These are phyloP conservation scores for Vollenhovia emeryi DNA, from an alignment of 1,140 invertebrate genomes.

Conservation along the genomic window DNA sequence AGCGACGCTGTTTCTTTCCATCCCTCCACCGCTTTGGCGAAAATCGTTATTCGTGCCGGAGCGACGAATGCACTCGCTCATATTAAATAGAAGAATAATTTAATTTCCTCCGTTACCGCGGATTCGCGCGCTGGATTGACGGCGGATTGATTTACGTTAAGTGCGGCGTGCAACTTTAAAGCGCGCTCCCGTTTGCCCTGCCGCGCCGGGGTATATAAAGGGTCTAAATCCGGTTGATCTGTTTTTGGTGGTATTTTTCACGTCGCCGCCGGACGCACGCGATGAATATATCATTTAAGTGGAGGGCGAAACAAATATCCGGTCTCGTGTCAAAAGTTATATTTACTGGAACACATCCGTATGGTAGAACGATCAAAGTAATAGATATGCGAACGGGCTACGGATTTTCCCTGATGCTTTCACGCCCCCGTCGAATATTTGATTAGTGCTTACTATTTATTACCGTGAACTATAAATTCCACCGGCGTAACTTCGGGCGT, in stretches of 20 bases:
- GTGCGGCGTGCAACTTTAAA: constrained; percentile 60
- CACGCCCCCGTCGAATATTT: neutral
- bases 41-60: constrained; percentile 56
- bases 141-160: constrained; percentile 58
- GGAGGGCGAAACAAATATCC: constrained; percentile 74
- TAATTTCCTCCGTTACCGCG: constrained; percentile 55
- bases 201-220: constrained; percentile 44
- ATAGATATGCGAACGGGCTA: constrained; percentile 33
- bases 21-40: neutral
- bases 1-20: constrained; percentile 2
- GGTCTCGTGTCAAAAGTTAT: constrained; percentile 73
- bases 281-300: constrained; percentile 72
- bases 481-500: neutral
- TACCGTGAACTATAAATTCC: neutral
- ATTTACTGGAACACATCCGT: constrained; percentile 54
- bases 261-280: constrained; percentile 73
- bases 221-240: constrained; percentile 56
- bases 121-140: constrained; percentile 56
- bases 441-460: constrained; percentile 16
- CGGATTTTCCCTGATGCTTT: constrained; percentile 20
- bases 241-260: constrained; percentile 60
- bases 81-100: constrained; percentile 60
- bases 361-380: constrained; percentile 34
- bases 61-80: constrained; percentile 52
- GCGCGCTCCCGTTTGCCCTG: constrained; percentile 33